A percentile compares a stretch with the other conserved stretches of the same genome.
phyloP scores from a whole-genome alignment of 2,797 vertebrate species.

The Pseudotriccus pelzelni region DNA sequence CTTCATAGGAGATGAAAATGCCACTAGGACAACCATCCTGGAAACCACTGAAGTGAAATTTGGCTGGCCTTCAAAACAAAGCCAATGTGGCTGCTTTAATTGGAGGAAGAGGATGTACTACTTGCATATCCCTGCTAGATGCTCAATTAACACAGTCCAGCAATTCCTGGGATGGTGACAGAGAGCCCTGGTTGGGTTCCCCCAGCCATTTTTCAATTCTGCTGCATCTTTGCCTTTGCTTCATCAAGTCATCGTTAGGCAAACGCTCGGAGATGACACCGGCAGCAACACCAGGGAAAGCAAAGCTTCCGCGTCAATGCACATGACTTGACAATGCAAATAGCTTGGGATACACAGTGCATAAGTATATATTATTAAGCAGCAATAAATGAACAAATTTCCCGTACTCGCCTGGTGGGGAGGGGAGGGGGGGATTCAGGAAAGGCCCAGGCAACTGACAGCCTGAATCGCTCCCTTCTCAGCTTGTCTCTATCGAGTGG shows the following conservation, averaged over 20 bases:
- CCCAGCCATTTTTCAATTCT: background rate
- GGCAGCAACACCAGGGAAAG: slow-evolving; percentile 25
- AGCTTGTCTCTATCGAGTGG: background rate
- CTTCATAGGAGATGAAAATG: background rate
- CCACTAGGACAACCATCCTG: background rate
- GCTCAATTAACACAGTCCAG: background rate
- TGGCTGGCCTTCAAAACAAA: background rate
- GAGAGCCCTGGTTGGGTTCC: background rate
- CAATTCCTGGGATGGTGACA: background rate
- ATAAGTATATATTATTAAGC: slow-evolving; percentile 71
- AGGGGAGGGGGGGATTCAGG: slow-evolving; percentile 9
- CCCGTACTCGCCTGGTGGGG: slow-evolving; percentile 17
- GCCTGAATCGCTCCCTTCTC: background rate
- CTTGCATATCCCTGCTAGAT: background rate
- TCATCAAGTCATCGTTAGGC: background rate
- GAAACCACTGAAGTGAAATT: background rate
- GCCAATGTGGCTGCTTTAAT: background rate
- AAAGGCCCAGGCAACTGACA: background rate
- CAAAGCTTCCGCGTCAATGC: slow-evolving; percentile 27
- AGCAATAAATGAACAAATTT: slow-evolving; percentile 67
- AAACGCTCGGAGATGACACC: background rate
- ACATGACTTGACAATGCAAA: slow-evolving; percentile 59
- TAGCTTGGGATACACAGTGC: slow-evolving; percentile 15
- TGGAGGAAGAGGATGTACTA: background rate
- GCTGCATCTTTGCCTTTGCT: background rate